Conservation (phyloP, 2,888 invertebrate species). For the Andricus quercusramuli region DNA sequence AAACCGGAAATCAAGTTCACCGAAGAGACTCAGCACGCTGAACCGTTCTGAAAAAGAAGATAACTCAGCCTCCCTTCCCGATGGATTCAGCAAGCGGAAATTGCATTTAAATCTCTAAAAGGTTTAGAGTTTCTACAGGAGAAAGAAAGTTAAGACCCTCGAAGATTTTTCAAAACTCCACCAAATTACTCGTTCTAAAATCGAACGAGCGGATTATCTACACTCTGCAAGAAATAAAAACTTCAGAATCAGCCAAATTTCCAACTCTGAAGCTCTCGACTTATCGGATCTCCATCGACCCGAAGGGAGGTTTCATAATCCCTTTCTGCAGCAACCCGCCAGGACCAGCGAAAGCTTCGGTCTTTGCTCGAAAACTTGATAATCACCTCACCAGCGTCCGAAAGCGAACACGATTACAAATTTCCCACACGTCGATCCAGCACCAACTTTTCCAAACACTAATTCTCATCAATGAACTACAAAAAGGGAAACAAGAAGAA, state of each 20-base stretch:
- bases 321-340: constrained; percentile 11
- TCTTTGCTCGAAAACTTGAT: background rate
- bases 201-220: background rate
- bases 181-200: constrained; percentile 12
- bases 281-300: constrained; percentile 19
- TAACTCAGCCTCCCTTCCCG: background rate
- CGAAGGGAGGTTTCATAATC: background rate
- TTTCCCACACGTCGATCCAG: constrained; percentile 31
- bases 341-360: background rate
- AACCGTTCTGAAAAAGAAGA: background rate
- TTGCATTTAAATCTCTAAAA: constrained; percentile 12
- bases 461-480: constrained; percentile 2
- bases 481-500: background rate
- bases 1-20: constrained; percentile 30
- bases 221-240: constrained; percentile 12
- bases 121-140: background rate
- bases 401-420: constrained; percentile 38
- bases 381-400: constrained; percentile 24
- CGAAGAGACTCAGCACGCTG: constrained; percentile 24
- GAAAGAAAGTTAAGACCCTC: background rate
- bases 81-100: constrained; percentile 4
- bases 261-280: constrained; percentile 15
- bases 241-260: constrained; percentile 26
- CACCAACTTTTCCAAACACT: background rate
- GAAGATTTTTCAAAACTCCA: background rate